phyloP scores from a whole-genome alignment of 2,888 invertebrate species.

The Leptarthrus brevirostris region DNA sequence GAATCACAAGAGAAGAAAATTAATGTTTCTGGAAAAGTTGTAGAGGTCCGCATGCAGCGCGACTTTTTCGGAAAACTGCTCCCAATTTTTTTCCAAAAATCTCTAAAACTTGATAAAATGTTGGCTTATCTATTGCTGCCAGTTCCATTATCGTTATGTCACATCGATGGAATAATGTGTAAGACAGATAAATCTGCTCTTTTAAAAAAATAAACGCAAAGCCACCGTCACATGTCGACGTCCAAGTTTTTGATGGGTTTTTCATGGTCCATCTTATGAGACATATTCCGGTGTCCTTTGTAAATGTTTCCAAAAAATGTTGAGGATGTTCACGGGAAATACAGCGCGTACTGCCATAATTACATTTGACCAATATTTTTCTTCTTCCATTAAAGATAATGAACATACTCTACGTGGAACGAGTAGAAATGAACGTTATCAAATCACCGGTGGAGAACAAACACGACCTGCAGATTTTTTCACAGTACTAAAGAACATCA shows the following conservation, averaged over 20 bases:
- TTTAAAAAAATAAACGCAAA: no score
- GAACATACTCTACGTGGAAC: no score
- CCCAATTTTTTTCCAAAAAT: neutral
- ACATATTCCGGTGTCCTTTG: no score
- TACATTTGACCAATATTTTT: neutral
- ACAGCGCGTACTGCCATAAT: neutral
- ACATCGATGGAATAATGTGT: neutral
- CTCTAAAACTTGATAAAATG: neutral
- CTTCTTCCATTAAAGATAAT: no score
- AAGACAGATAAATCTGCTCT: neutral
- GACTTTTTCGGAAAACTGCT: neutral
- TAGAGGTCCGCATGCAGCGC: neutral
- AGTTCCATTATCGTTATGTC: neutral
- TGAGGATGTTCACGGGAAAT: neutral
- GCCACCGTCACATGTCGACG: no score
- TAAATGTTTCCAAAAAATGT: no score
- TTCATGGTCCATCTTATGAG: no score
- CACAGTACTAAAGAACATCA: no score
- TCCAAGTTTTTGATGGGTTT: no score
- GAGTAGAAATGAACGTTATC: no score
- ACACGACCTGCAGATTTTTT: no score
- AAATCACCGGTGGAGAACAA: no score
- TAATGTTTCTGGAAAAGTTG: neutral
- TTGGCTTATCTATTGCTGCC: neutral
- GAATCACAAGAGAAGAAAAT: neutral